Base-by-base conservation (phyloP, 2,797 vertebrate genomes). In the Buphagus erythrorhynchus region DNA sequence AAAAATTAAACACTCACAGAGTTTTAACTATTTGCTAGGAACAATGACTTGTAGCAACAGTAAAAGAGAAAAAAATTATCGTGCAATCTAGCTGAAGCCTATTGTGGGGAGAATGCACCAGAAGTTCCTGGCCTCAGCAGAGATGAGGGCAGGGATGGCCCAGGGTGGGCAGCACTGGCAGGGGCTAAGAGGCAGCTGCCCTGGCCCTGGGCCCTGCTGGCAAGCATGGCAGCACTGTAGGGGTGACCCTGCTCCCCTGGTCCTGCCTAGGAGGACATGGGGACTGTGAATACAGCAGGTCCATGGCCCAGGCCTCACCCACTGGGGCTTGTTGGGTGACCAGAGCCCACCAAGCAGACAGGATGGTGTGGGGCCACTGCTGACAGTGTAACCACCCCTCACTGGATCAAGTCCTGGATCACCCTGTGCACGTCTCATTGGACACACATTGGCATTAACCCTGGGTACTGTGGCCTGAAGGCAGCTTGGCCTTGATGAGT, bases 161-260 rank as follows among this genome's bases (percentile, higher is more conserved):
- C 61, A n/a, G 22, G 11, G 28, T n/a, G 36, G 9, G 28, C 26
- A 57, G 46, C 16, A 13, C 19, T 1, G 4, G 3, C 6, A 45
- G 46, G 6, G 25, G 10, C 19, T 28, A 4, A 0, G 0, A 16
- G 25, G 3, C 59, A 68, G 29, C 46, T 81, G 42, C 4, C 10
- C n/a, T 5, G 11, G 25, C 12, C 21, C 55, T 19, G 2, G 15
- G 15, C 1, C 28, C 13, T 0, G 0, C 51, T 51, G 65, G 17
- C 1, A 7, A n/a, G 26, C 0, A 0, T 8, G 20, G 20, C 35
- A 85, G 51, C 22, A 16, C 13, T 1, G 0, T 7, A 25, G 4
- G 20, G 22, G 20, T 62, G n/a, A 7, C 12, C 25, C 45, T 54
- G 16, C 8, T 40, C 6, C 11, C 5, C 35, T n/a, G 28, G 1